Conservation (phyloP, 2,888 invertebrate species). For the Leptopilina syphax region DNA sequence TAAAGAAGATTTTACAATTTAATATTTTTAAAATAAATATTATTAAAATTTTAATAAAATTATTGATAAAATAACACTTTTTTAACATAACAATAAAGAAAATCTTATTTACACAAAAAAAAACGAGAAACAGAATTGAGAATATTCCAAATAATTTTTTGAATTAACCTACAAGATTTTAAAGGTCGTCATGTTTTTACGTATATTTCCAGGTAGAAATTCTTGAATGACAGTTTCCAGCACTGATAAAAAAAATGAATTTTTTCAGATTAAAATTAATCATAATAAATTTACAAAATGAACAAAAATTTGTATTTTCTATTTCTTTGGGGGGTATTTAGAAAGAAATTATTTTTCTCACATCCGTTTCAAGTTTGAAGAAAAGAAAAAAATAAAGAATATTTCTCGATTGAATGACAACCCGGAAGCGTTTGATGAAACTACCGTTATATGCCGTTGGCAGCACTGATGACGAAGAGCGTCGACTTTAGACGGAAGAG, state of each 20-base stretch:
- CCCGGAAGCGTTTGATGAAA: conserved; percentile 29
- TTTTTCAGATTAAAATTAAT: not conserved
- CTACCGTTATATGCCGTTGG: conserved; percentile 35
- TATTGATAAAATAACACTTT: too few species aligned
- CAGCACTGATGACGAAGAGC: conserved; percentile 44
- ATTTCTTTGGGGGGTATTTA: too few species aligned
- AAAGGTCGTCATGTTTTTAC: not conserved
- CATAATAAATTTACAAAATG: too few species aligned
- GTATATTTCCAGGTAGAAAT: conserved; percentile 11
- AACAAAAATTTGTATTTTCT: too few species aligned
- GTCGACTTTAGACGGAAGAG: conserved; percentile 58
- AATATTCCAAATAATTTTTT: not conserved
- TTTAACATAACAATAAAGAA: too few species aligned
- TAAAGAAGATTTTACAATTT: too few species aligned
- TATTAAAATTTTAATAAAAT: too few species aligned
- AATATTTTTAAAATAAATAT: too few species aligned
- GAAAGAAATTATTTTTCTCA: not conserved
- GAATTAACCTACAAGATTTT: not conserved
- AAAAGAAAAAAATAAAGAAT: not conserved
- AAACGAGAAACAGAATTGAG: too few species aligned
- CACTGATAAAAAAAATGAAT: not conserved
- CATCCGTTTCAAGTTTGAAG: not conserved
- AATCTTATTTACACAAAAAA: too few species aligned
- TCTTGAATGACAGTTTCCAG: conserved; percentile 15
- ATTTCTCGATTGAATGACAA: conserved; percentile 6